Conservation (phyloP, 2,797 vertebrate species). For the Chloroceryle amazona region DNA sequence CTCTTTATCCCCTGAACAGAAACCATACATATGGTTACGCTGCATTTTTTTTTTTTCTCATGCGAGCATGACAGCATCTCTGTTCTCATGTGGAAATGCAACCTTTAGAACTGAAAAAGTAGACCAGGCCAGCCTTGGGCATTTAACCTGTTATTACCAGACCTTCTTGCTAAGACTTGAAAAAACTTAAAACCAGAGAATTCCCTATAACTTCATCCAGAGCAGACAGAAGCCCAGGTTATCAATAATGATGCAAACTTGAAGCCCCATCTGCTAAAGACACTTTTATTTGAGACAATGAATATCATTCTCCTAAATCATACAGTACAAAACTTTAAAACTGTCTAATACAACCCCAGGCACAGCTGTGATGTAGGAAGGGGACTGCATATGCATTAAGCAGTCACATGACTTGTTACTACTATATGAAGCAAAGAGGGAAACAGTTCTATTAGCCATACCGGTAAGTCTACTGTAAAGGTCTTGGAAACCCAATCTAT, state of each 20-base stretch:
- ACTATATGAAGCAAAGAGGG: neutral
- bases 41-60: neutral
- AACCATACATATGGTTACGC: fast-evolving
- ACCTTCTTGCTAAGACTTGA: neutral
- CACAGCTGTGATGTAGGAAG: neutral
- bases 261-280: neutral
- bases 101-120: neutral
- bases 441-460: neutral
- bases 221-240: neutral
- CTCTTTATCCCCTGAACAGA: neutral
- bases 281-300: neutral
- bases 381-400: neutral
- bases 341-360: neutral
- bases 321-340: neutral
- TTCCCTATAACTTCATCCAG: neutral
- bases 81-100: fast-evolving
- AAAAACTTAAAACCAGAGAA: neutral
- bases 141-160: neutral
- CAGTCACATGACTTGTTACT: neutral
- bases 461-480: neutral
- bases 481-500: neutral
- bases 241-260: neutral
- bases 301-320: neutral
- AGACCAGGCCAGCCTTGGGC: neutral
- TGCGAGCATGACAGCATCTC: neutral